Conservation (phyloP, 2,113 vertebrate species). For the Xiphorhynchus elegans region DNA sequence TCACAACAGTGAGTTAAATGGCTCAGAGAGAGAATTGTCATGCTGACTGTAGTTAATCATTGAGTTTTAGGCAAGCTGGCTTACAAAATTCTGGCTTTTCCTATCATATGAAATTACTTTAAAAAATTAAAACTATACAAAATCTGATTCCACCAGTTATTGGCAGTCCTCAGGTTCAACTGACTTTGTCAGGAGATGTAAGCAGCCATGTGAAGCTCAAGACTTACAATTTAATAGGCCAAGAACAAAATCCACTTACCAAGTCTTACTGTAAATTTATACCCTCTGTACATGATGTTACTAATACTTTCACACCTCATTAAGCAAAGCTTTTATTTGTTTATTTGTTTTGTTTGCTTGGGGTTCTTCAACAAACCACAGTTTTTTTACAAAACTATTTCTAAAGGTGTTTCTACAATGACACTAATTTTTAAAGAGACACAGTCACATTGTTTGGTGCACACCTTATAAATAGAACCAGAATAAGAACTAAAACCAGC, state of each 20-base stretch:
- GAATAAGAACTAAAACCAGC: neutral
- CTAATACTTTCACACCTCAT: neutral
- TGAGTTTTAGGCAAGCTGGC: neutral
- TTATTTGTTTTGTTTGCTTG: neutral
- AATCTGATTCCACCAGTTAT: neutral
- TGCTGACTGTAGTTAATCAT: conserved; percentile 7
- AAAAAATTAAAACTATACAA: conserved; percentile 6
- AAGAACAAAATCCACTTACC: neutral
- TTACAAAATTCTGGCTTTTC: neutral
- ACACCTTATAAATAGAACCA: neutral
- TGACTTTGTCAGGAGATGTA: neutral
- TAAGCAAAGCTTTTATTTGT: neutral
- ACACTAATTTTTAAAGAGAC: neutral
- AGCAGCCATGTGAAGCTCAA: neutral
- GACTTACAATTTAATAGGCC: neutral
- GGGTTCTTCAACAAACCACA: neutral
- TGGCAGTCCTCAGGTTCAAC: neutral
- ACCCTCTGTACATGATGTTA: neutral
- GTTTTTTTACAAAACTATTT: neutral
- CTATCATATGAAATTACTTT: neutral
- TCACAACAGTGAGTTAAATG: conserved; percentile 30
- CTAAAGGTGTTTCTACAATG: neutral
- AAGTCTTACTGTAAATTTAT: neutral
- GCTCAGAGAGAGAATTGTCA: conserved; percentile 7
- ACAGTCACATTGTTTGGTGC: neutral